phyloP scores from a whole-genome alignment of 2,797 vertebrate genomes.

The Xenentodon cancila region DNA sequence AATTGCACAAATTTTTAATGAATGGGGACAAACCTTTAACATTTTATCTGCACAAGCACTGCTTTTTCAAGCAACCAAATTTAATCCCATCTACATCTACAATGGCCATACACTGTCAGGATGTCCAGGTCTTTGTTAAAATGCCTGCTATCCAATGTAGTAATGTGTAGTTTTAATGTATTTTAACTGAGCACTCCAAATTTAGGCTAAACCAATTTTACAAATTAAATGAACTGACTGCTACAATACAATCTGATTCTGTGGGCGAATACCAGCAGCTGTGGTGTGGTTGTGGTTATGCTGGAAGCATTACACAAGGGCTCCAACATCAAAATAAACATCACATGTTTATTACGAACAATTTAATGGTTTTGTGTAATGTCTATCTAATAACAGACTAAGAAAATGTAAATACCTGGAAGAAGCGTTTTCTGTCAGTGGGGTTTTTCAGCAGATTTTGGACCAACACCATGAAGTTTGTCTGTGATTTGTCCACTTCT shows the following conservation, averaged over 20 bases:
- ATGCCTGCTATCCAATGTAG: too few species aligned
- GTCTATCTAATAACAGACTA: neutral
- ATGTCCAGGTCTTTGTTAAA: too few species aligned
- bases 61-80: neutral
- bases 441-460: slow-evolving; percentile 78
- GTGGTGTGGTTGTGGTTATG: neutral
- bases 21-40: neutral
- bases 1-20: neutral
- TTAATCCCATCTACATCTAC: too few species aligned
- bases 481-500: slow-evolving; percentile 77
- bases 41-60: neutral
- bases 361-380: neutral
- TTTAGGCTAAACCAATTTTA: too few species aligned
- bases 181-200: too few species aligned
- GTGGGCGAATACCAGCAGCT: too few species aligned
- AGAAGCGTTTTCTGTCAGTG: slow-evolving; percentile 75
- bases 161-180: too few species aligned
- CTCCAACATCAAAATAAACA: too few species aligned
- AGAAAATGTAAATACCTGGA: slow-evolving; percentile 69
- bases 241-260: too few species aligned
- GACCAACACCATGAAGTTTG: slow-evolving; percentile 81
- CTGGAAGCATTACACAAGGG: neutral
- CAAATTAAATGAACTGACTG: too few species aligned
- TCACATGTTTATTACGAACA: too few species aligned
- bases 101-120: too few species aligned